These are phyloP conservation scores for Danaus melanippus DNA, from an alignment of 1,140 invertebrate genomes.

Conservation along the genomic window DNA sequence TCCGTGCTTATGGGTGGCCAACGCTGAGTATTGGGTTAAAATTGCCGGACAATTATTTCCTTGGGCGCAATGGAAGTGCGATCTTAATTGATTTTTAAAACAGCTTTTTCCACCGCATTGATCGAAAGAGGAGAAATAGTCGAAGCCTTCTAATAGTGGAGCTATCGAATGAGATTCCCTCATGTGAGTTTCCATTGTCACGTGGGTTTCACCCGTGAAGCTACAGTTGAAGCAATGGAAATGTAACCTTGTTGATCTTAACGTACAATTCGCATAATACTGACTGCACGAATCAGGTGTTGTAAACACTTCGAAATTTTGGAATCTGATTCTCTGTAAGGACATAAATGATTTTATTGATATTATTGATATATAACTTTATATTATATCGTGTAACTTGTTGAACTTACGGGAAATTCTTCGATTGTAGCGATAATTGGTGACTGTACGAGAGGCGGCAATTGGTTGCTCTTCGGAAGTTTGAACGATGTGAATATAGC, in stretches of 20 bases:
- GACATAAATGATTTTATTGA: conserved; percentile 12
- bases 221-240: conserved; percentile 64
- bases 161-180: conserved; percentile 56
- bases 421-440: conserved; percentile 70
- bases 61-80: conserved; percentile 67
- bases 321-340: conserved; percentile 67
- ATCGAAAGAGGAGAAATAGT: conserved; percentile 58
- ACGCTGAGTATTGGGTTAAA: conserved; percentile 63
- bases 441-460: conserved; percentile 58
- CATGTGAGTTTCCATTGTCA: conserved; percentile 63
- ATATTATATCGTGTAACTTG: too few relatives aligned
- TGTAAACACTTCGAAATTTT: conserved; percentile 67
- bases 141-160: conserved; percentile 64
- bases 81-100: conserved; percentile 58
- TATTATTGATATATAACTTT: conserved; percentile 1
- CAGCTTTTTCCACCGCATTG: conserved; percentile 67
- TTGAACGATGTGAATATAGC: conserved; percentile 96
- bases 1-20: conserved; percentile 66
- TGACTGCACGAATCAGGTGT: conserved; percentile 50
- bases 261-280: conserved; percentile 55
- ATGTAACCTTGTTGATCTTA: conserved; percentile 52
- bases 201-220: conserved; percentile 54
- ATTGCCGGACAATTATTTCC: conserved; percentile 64
- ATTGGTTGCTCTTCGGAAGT: conserved; percentile 81
- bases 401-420: conserved; percentile 64